These are phyloP conservation scores for Brachionus paranguensis DNA, from an alignment of 1,140 invertebrate species.

Conservation along the genomic window DNA sequence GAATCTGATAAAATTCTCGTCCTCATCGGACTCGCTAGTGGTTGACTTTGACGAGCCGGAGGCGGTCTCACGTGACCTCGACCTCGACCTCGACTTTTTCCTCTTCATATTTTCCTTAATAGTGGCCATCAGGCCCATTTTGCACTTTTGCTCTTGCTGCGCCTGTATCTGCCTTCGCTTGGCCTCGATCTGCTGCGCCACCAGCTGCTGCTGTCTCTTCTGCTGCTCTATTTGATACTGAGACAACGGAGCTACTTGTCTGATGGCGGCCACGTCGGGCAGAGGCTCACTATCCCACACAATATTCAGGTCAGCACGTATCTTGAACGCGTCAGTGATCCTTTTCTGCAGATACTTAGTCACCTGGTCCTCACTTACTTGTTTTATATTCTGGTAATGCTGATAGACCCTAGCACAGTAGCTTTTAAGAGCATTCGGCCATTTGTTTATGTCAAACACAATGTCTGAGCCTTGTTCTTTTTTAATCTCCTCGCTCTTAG, in stretches of 20 bases:
- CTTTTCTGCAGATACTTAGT: conserved; percentile 39
- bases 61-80: neutral
- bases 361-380: conserved; percentile 36
- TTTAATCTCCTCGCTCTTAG: neutral
- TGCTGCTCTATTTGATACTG: conserved; percentile 34
- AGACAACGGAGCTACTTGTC: conserved; percentile 24
- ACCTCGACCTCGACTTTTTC: neutral
- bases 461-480: neutral
- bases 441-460: conserved; percentile 40
- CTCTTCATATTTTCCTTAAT: conserved; percentile 10
- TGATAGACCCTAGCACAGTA: conserved; percentile 38
- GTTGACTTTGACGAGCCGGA: conserved; percentile 1
- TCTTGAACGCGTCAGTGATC: conserved; percentile 31
- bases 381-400: conserved; percentile 21
- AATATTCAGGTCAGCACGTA: conserved; percentile 8
- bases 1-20: conserved; percentile 17
- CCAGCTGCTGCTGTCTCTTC: neutral
- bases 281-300: conserved; percentile 1
- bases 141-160: neutral
- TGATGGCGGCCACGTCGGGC: neutral
- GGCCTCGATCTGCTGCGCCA: neutral
- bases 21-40: neutral
- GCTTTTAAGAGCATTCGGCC: neutral
- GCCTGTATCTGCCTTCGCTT: neutral
- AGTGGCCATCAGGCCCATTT: neutral